phyloP scores from a whole-genome alignment of 2,797 vertebrate species.

The Melanotaenia maccullochi region DNA sequence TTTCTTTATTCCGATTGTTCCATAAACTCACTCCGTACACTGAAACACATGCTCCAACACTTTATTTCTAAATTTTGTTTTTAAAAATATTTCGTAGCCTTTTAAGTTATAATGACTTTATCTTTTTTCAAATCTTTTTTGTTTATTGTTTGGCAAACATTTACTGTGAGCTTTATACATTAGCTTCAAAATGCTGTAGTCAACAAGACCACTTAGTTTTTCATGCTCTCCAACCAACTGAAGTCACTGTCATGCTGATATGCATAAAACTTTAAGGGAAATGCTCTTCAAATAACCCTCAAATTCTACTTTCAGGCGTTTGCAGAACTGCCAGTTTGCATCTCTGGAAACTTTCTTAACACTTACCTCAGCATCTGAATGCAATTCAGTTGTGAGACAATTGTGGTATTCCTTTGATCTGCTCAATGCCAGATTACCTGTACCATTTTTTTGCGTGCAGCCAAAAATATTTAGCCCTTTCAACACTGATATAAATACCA shows the following conservation, averaged over 20 bases:
- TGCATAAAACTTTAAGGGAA: not conserved
- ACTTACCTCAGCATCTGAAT: slow-evolving; percentile 1
- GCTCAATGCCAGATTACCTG: not conserved
- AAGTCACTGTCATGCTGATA: too few species aligned
- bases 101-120: too few species aligned
- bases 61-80: too few species aligned
- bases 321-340: slow-evolving; percentile 18
- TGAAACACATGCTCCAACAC: too few species aligned
- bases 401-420: not conserved
- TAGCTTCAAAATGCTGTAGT: too few species aligned
- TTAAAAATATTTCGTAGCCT: too few species aligned
- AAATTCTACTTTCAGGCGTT: not conserved
- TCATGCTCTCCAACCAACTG: too few species aligned
- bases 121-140: too few species aligned
- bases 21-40: too few species aligned
- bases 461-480: slow-evolving; percentile 11
- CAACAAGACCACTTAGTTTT: not conserved
- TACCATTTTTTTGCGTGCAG: not conserved
- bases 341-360: slow-evolving; percentile 6
- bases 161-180: too few species aligned
- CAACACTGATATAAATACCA: slow-evolving; percentile 8
- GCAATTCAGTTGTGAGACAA: not conserved
- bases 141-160: too few species aligned
- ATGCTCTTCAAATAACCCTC: slow-evolving; percentile 2
- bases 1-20: too few species aligned